These are phyloP conservation scores for Liparis tanakae DNA, from an alignment of 2,797 vertebrate species.

Conservation along the genomic window DNA sequence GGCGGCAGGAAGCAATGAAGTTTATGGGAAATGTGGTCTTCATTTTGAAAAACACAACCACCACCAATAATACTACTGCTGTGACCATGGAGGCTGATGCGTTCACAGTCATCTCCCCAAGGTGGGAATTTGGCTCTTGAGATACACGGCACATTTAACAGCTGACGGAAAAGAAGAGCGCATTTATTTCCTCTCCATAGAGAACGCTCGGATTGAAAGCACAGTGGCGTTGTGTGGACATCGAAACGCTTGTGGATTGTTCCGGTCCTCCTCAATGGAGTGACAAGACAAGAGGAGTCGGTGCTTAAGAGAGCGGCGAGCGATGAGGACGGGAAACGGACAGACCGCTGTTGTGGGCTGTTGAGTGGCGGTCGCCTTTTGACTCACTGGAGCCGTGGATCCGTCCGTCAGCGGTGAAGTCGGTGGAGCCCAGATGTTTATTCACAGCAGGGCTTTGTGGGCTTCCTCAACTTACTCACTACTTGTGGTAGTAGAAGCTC, in stretches of 20 bases:
- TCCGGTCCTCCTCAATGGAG: conserved; percentile 11
- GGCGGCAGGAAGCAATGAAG: conserved; percentile 64
- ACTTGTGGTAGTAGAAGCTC: not conserved
- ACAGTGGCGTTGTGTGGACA: conserved; percentile 32
- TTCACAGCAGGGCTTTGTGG: too few species aligned
- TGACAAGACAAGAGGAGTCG: conserved; percentile 29
- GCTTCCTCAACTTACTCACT: too few species aligned
- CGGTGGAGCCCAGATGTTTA: too few species aligned
- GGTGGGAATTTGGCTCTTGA: conserved; percentile 28
- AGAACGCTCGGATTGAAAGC: conserved; percentile 13
- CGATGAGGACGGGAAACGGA: conserved; percentile 33
- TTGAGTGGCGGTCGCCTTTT: conserved; percentile 31
- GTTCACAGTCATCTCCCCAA: conserved; percentile 8
- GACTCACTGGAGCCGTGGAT: conserved; percentile 6
- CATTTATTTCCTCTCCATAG: conserved; percentile 22
- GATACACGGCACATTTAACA: conserved; percentile 21
- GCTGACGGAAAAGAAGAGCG: not conserved
- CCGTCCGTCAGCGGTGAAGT: not conserved
- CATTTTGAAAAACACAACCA: conserved; percentile 57
- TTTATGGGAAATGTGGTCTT: conserved; percentile 72
- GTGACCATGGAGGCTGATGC: conserved; percentile 37
- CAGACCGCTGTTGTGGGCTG: conserved; percentile 45
- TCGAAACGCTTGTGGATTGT: conserved; percentile 47
- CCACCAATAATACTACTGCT: conserved; percentile 46
- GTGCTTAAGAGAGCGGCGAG: conserved; percentile 26